These are phyloP conservation scores for Lasiurus cinereus DNA, from an alignment of 2,113 vertebrate genomes.

Conservation along the genomic window DNA sequence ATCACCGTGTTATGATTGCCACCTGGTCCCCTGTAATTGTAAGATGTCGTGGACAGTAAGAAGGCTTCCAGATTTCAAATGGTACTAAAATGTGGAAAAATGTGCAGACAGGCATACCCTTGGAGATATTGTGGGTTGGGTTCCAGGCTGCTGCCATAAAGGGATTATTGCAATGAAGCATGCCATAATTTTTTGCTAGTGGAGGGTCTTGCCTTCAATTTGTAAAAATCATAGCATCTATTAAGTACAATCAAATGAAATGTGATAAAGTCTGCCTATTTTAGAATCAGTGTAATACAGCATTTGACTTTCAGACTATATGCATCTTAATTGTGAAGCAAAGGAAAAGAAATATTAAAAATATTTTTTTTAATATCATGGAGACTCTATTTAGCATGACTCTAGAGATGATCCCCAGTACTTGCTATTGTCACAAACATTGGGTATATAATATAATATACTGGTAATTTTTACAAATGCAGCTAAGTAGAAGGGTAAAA, in stretches of 20 bases:
- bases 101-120: not conserved
- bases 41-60: not conserved
- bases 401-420: conserved; percentile 7
- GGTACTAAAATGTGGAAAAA: conserved; percentile 24
- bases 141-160: not conserved
- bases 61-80: conserved; percentile 25
- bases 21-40: conserved; percentile 11
- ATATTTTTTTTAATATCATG: not conserved
- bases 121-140: not conserved
- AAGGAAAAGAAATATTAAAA: conserved; percentile 33
- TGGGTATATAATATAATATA: not conserved
- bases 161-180: not conserved
- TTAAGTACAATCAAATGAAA: not conserved
- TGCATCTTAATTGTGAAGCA: not conserved
- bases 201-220: not conserved
- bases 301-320: conserved; percentile 31
- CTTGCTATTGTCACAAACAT: not conserved
- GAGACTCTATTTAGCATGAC: not conserved
- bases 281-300: not conserved
- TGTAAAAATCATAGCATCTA: not conserved
- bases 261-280: not conserved
- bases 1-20: not conserved
- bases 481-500: not conserved
- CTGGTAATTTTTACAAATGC: conserved; percentile 44
- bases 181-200: not conserved